phyloP scores from a whole-genome alignment of 2,888 invertebrate genomes.

The Harmothoe impar region DNA sequence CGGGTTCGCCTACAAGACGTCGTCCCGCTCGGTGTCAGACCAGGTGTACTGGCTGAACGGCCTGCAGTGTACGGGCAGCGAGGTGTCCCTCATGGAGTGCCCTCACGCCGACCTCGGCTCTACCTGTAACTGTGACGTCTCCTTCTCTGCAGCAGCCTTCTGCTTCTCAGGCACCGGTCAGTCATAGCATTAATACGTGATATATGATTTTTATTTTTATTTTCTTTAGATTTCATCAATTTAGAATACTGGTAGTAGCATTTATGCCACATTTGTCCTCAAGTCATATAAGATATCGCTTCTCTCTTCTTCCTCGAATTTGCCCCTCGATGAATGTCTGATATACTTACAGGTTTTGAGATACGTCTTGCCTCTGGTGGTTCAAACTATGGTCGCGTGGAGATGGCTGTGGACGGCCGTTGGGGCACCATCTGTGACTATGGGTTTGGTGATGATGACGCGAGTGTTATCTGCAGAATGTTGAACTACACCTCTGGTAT shows the following conservation, averaged over 20 bases:
- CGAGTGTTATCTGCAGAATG: constrained; percentile 72
- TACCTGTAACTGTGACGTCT: not conserved
- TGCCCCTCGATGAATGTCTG: too few relatives aligned
- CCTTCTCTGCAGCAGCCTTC: constrained; percentile 33
- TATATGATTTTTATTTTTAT: too few relatives aligned
- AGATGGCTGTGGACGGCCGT: constrained; percentile 58
- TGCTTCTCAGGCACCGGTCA: constrained; percentile 37
- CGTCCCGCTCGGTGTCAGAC: not conserved
- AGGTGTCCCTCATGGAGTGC: constrained; percentile 88
- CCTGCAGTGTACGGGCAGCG: constrained; percentile 88
- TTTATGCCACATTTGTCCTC: too few relatives aligned
- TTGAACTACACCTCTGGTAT: constrained; percentile 42
- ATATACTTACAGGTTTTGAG: not conserved
- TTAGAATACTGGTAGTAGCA: too few relatives aligned
- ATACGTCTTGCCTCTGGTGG: constrained; percentile 68
- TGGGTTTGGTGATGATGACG: constrained; percentile 73
- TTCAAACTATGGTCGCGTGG: constrained; percentile 64
- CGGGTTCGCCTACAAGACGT: not conserved
- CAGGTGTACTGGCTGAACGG: constrained; percentile 86
- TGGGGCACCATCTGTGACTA: constrained; percentile 75
- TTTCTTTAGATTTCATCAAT: too few relatives aligned
- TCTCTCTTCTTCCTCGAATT: too few relatives aligned
- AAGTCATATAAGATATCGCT: too few relatives aligned
- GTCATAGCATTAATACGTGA: not conserved
- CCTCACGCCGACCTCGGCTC: constrained; percentile 11